Conservation (phyloP, 2,888 invertebrate species). For the Heliconius erato region DNA sequence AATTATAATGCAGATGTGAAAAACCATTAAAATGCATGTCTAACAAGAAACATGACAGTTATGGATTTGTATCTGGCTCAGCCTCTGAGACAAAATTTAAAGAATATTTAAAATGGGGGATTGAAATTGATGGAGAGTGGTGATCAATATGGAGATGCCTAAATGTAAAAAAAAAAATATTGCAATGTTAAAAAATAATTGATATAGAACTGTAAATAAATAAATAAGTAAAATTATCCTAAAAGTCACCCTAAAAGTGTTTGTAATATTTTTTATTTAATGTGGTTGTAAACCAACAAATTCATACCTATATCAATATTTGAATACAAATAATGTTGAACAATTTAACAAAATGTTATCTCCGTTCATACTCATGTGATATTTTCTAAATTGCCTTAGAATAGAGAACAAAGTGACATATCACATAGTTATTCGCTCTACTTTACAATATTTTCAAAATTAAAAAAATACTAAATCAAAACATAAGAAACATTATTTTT, state of each 20-base stretch:
- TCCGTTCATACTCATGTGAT: too few species aligned
- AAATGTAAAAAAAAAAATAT: neutral
- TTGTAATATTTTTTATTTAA: neutral
- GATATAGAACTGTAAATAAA: too few species aligned
- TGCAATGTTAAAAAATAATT: neutral
- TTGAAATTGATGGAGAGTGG: neutral
- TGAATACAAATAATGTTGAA: neutral
- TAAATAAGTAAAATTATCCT: too few species aligned
- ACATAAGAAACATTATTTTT: neutral
- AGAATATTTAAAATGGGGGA: neutral
- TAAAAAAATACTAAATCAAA: neutral
- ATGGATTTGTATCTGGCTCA: neutral
- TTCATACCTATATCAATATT: neutral
- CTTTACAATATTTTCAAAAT: too few species aligned
- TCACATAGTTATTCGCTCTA: neutral
- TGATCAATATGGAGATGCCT: neutral
- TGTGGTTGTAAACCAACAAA: neutral
- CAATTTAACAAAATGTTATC: neutral
- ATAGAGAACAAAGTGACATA: neutral
- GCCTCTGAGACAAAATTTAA: neutral
- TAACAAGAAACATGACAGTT: neutral
- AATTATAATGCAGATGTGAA: neutral
- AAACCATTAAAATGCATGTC: neutral
- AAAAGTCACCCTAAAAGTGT: neutral
- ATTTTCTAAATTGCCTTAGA: neutral